Conservation (phyloP, 2,113 vertebrate species). For the Callorhinus ursinus region DNA sequence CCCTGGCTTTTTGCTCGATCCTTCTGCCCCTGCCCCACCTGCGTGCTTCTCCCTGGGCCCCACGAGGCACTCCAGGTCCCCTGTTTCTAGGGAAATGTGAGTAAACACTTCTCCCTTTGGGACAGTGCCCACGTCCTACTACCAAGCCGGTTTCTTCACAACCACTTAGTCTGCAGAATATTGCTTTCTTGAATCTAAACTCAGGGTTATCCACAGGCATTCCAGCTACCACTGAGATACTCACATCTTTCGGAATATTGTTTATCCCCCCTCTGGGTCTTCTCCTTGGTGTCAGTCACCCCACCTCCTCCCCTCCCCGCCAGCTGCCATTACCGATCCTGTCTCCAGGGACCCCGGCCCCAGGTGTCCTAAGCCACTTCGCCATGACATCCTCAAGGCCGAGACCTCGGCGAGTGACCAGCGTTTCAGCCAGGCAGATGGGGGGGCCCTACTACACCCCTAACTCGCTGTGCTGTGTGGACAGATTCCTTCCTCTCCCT, state of each 20-base stretch:
- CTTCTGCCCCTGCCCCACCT: not conserved
- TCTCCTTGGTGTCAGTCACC: not conserved
- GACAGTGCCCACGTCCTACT: not conserved
- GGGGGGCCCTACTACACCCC: rapidly evolving
- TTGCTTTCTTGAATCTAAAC: not conserved
- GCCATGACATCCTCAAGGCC: not conserved
- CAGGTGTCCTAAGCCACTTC: not conserved
- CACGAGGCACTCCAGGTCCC: not conserved
- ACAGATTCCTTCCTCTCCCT: not conserved
- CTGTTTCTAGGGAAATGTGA: not conserved
- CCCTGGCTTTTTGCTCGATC: not conserved
- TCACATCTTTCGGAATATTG: not conserved
- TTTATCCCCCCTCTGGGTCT: not conserved
- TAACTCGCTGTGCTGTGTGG: not conserved
- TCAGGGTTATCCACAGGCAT: not conserved
- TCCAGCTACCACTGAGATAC: not conserved
- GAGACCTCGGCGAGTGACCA: not conserved
- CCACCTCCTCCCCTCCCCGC: not conserved
- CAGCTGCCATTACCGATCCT: not conserved
- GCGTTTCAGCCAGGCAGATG: not conserved
- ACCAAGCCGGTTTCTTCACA: not conserved
- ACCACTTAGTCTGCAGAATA: not conserved
- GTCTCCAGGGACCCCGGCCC: not conserved
- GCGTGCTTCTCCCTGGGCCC: not conserved
- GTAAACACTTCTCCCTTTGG: not conserved